Base-by-base conservation (phyloP, 2,888 invertebrate species). In the Camptogramma bilineatum region DNA sequence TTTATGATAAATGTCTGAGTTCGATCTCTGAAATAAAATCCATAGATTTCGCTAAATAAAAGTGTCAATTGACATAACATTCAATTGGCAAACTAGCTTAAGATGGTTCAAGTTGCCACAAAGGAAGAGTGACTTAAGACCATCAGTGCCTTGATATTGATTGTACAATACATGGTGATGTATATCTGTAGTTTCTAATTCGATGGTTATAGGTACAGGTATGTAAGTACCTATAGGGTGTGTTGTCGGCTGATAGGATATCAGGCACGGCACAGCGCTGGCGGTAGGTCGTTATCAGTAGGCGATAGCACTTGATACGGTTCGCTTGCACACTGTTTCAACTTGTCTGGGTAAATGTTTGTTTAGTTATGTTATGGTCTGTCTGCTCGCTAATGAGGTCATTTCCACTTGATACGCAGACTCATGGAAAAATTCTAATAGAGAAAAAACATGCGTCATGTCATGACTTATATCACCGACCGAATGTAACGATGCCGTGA, bases 341-440 rank as follows among this genome's bases (percentile, higher is more conserved):
- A 79, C 75, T 71, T 77, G 90, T 87, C 87, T 90, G 85, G 78
- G 80, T 81, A 85, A 87, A 88, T 88, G 84, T 89, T 91, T 86
- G 83, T 78, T 77, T 77, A 81, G 76, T 74, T 77, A 82, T 79
- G 80, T 74, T 75, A 78, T 74, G 77, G 76, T 82, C 80, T 83
- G 82, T 77, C 77, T 81, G 76, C 76, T 53, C 72, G 61, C 74
- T 79, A 85, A 86, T 83, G 78, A 85, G 83, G 83, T 78, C 82
- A 81, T 78, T 75, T 75, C 71, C 71, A 78, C 72, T 61, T 78
- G 76, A 73, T 73, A 68, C 66, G 69, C 73, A 68, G 69, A 69
- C 64, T 68, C 58, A 56, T 62, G 76, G 78, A 78, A 80, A 79
- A 72, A 70, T 69, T 69, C 70, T 67, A 64, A 66, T 66, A 73